Evolutionary conservation across 1,140 invertebrate genomes (phyloP), one percentile per base, ranked within the genome.

Genomic region (Trichonephila clavipes): DNA sequence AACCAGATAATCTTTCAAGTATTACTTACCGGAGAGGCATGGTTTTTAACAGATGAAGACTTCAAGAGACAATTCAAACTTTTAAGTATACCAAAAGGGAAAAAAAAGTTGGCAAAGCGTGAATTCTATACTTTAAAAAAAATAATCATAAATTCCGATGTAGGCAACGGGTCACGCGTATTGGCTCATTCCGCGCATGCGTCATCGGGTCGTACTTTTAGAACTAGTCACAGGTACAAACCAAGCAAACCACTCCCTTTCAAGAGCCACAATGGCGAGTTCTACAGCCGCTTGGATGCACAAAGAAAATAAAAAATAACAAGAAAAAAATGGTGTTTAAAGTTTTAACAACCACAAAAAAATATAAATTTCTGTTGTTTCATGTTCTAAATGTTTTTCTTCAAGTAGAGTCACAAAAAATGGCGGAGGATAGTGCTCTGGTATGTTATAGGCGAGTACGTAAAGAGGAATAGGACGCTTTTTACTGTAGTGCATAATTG

Each of bases 351-450:
- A 34, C 86, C 28, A 34, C 21, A 21, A 58, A 83, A 83, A 83
- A 83, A 58, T 14, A 83, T 24, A 59, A 18, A 6, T 51, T 83
- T 83, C 44, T 83, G 82, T 83, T 83, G 40, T 83, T 59, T 83
- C 82, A 61, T 88, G 86, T 88, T 88, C 86, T 88, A 88, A 88
- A 34, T 88, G 86, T 88, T 88, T 88, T 64, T 21, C 86, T 88
- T 88, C 59, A 88, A 34, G 61, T 88, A 88, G 86, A 40, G 28
- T 88, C 14, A 14, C n/a, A 87, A 40, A 58, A 58, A 59, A 83
- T 51, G 28, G 69, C 28, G 5, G 16, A 69, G 28, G 2, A 34
- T 77, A 77, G 69, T 12, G n/a, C 24, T 72, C 12, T 72, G 69
- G 69, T 72, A 24, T 34, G 28, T 72, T 72, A 28, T 72, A 28